Evolutionary conservation across 1,140 invertebrate species (phyloP).

Genomic region (Cyclargus thomasi): DNA sequence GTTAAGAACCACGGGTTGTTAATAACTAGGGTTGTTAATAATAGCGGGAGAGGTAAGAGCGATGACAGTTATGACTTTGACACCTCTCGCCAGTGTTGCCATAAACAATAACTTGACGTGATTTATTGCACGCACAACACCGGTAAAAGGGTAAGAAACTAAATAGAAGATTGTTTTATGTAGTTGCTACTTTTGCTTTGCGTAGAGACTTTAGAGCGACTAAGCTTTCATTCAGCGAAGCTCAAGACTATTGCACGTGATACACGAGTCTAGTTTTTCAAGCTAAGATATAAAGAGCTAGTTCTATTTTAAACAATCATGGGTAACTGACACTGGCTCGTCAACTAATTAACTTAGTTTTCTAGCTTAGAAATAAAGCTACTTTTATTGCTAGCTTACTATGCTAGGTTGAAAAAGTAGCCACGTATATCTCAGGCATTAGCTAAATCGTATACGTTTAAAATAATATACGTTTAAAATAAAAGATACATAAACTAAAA

Average conservation of each 20-base stretch:
- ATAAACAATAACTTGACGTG: slow-evolving; percentile 51
- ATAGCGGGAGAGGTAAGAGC: slow-evolving; percentile 30
- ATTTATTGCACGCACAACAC: slow-evolving; percentile 31
- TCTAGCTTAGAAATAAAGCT: too few relatives aligned
- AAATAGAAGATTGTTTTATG: background rate
- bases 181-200: background rate
- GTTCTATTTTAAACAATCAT: too few relatives aligned
- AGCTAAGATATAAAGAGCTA: too few relatives aligned
- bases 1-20: background rate
- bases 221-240: background rate
- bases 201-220: background rate
- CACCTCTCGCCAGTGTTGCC: slow-evolving; percentile 40
- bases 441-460: too few relatives aligned
- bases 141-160: slow-evolving; percentile 12
- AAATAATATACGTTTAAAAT: background rate
- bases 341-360: too few relatives aligned
- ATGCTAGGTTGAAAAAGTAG: too few relatives aligned
- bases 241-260: too few relatives aligned
- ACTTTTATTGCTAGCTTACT: too few relatives aligned
- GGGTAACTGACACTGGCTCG: too few relatives aligned
- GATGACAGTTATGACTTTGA: slow-evolving; percentile 50
- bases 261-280: too few relatives aligned
- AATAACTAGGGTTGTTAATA: slow-evolving; percentile 13
- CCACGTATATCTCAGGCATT: too few relatives aligned
- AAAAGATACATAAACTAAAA: background rate